Base-by-base conservation (phyloP, 2,888 invertebrate genomes). In the Aleiodes testaceus region DNA sequence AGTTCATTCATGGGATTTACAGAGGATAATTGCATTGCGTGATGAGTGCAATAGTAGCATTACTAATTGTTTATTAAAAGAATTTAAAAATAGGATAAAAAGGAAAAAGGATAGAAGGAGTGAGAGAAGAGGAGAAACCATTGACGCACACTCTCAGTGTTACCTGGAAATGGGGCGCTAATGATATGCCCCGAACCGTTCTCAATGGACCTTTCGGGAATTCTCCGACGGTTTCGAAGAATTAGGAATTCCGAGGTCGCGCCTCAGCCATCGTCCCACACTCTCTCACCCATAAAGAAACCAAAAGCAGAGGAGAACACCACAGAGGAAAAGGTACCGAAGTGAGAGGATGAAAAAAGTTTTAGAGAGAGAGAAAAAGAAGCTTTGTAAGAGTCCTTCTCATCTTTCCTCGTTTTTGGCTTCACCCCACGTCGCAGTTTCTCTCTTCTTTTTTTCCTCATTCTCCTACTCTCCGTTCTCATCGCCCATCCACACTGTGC, bases 161-260 rank as follows among this genome's bases (percentile, higher is more conserved):
- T 66, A 69, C 70, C 61, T 65, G 66, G 63, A 68, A 65, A 44
- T n/a, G 69, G 36, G 30, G 44, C 47, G 66, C 85, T 87, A 86
- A 87, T 86, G 86, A 86, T 85, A 86, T 86, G 86, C 85, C 80
- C 63, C 79, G 82, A 81, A 79, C 81, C 79, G 72, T 78, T 79
- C 79, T 79, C 85, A 85, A 85, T 87, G 85, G 80, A 83, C 83
- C 86, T 87, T 87, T 87, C 85, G 84, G 84, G 87, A 87, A 87
- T 87, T 87, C 87, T 83, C 81, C 84, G 84, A 81, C 85, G 85
- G 84, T 87, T 87, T 87, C 86, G 86, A 84, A 82, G 87, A 87
- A 87, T 87, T 85, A 86, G 86, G 86, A 86, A 87, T 87, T 86
- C 86, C 87, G 85, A 85, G 83, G 69, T 72, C 61, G 71, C 52